A percentile compares a stretch with the other conserved stretches of the same genome.
phyloP scores from a whole-genome alignment of 2,888 invertebrate species.

The Agrochola circellaris region DNA sequence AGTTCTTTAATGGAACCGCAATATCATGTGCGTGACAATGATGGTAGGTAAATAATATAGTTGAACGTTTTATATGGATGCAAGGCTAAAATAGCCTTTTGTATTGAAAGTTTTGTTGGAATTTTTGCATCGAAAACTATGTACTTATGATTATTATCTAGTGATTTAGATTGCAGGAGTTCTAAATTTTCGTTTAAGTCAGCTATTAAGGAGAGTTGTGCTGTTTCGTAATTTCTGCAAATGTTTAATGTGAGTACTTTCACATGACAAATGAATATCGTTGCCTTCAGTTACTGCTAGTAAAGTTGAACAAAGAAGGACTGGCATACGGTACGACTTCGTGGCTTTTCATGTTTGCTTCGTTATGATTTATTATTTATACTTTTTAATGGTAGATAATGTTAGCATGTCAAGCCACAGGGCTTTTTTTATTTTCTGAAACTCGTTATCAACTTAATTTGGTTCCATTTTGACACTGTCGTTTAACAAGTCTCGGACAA shows the following conservation, averaged over 20 bases:
- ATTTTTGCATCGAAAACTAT: slow-evolving; percentile 70
- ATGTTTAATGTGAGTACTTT: slow-evolving; percentile 55
- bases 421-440: slow-evolving; percentile 3
- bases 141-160: slow-evolving; percentile 67
- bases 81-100: slow-evolving; percentile 72
- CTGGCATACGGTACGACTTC: slow-evolving; percentile 51
- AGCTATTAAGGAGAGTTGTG: slow-evolving; percentile 58
- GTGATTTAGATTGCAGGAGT: slow-evolving; percentile 70
- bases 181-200: slow-evolving; percentile 65
- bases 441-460: slow-evolving; percentile 23
- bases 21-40: slow-evolving; percentile 89
- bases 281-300: slow-evolving; percentile 49
- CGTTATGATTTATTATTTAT: slow-evolving; percentile 51
- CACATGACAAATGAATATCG: slow-evolving; percentile 61
- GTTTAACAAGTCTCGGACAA: background rate
- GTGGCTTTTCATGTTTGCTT: slow-evolving; percentile 50
- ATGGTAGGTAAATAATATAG: slow-evolving; percentile 85
- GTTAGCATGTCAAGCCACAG: slow-evolving; percentile 40
- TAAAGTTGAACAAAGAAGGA: slow-evolving; percentile 45
- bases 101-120: slow-evolving; percentile 78
- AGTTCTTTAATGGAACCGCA: slow-evolving; percentile 89
- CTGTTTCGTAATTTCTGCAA: slow-evolving; percentile 67
- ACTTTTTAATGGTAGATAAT: slow-evolving; percentile 36
- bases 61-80: slow-evolving; percentile 84
- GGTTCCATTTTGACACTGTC: slow-evolving; percentile 4